phyloP scores from a whole-genome alignment of 2,797 vertebrate genomes.

The Balearica regulorum region DNA sequence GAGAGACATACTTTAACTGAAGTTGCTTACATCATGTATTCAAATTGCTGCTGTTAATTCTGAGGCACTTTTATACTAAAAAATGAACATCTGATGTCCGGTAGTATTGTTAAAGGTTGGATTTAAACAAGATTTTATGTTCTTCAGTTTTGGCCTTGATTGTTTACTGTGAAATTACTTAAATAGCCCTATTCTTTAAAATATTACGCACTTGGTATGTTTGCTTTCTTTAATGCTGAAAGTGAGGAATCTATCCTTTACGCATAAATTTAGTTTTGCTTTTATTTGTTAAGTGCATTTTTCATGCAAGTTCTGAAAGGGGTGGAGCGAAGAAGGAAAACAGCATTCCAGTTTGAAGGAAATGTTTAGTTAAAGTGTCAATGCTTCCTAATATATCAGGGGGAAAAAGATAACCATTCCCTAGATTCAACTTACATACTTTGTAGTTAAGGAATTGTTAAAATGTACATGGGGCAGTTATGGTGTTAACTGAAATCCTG shows the following conservation, averaged over 20 bases:
- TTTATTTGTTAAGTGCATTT: not conserved
- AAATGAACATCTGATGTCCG: not conserved
- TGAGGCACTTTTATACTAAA: not conserved
- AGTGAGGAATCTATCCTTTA: not conserved
- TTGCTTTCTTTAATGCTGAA: conserved; percentile 5
- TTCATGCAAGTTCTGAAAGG: not conserved
- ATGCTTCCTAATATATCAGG: not conserved
- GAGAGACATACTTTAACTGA: not conserved
- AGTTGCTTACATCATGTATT: not conserved
- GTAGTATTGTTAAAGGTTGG: not conserved
- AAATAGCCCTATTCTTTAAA: conserved; percentile 1
- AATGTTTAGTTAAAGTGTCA: not conserved
- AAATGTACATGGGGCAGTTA: not conserved
- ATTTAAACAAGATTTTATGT: not conserved
- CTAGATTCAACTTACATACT: not conserved
- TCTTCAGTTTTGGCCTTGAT: not conserved
- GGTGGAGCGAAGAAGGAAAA: not conserved
- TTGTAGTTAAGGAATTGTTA: not conserved
- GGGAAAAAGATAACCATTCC: not conserved
- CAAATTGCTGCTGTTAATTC: not conserved
- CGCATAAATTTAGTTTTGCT: not conserved
- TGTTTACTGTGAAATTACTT: not conserved
- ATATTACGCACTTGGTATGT: not conserved
- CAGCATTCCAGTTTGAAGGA: not conserved
- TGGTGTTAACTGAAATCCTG: not conserved